A percentile compares a stretch with the other conserved stretches of the same genome.
Evolutionary conservation across 1,140 invertebrate genomes (phyloP).

Genomic region (Drosophila nebulosa): DNA sequence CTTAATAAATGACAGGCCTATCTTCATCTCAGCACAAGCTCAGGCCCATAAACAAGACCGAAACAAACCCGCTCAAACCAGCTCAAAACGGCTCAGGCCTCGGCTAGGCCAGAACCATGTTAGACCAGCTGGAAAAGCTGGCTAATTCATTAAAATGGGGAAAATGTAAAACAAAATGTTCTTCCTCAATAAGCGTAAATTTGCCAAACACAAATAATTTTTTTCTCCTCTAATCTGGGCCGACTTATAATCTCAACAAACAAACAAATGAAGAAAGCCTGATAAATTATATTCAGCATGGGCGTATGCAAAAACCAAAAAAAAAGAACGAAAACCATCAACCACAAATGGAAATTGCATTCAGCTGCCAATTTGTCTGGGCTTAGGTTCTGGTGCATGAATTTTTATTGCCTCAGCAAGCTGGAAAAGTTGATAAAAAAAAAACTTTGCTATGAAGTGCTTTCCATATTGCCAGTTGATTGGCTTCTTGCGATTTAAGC

Average conservation of each 20-base stretch:
- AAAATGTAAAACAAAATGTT: conserved; percentile 17
- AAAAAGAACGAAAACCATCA: conserved; percentile 19
- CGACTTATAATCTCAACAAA: conserved; percentile 64
- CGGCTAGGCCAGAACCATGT: background rate
- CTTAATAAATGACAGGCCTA: conserved; percentile 75
- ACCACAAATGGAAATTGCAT: conserved; percentile 35
- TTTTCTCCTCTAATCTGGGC: conserved; percentile 37
- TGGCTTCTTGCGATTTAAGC: conserved; percentile 62
- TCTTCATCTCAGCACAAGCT: conserved; percentile 58
- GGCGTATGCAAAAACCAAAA: background rate
- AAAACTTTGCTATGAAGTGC: conserved; percentile 63
- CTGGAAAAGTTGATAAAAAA: conserved; percentile 37
- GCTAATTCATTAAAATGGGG: conserved; percentile 46
- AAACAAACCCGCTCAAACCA: background rate
- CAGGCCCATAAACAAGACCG: conserved; percentile 52
- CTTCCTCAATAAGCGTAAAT: conserved; percentile 70
- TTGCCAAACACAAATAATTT: conserved; percentile 73
- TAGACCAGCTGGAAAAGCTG: conserved; percentile 10
- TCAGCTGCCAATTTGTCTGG: conserved; percentile 49
- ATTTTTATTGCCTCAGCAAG: conserved; percentile 41
- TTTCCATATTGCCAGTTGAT: conserved; percentile 55
- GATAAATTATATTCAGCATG: conserved; percentile 38
- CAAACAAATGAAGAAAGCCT: conserved; percentile 32
- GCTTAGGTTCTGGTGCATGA: conserved; percentile 41
- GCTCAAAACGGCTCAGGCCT: conserved; percentile 1